A percentile compares a stretch with the other conserved stretches of the same genome.
These are phyloP conservation scores for Tachuris rubrigastra DNA, from an alignment of 2,113 vertebrate genomes.

Conservation along the genomic window DNA sequence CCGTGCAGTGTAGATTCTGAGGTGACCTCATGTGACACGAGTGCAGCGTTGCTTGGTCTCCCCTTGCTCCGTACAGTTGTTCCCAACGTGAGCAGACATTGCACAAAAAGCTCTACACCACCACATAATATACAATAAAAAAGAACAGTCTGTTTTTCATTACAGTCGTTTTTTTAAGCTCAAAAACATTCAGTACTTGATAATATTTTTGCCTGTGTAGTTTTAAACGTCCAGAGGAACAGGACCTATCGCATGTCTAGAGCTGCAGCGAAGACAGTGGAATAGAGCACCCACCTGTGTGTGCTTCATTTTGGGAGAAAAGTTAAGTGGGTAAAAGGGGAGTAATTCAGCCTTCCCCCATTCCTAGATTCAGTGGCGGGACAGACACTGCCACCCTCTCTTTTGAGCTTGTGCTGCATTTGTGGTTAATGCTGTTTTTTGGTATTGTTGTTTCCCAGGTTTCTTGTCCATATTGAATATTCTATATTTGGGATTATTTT, in stretches of 20 bases:
- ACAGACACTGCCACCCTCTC: background rate
- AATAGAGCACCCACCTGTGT: rapidly evolving
- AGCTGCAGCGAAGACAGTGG: background rate
- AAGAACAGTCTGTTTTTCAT: background rate
- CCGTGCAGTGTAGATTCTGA: background rate
- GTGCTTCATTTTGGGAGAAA: background rate
- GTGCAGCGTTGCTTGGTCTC: background rate
- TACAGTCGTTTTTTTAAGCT: background rate
- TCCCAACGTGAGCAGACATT: background rate
- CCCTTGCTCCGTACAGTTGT: background rate
- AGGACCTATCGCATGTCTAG: background rate
- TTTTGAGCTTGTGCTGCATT: rapidly evolving
- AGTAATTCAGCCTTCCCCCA: background rate
- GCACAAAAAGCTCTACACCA: background rate
- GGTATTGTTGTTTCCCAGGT: background rate
- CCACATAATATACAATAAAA: background rate
- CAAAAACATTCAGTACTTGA: background rate
- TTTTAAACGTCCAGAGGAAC: background rate
- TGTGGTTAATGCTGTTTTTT: background rate
- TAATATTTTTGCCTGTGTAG: background rate
- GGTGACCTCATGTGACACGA: background rate
- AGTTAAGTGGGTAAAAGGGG: background rate
- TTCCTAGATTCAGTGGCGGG: background rate
- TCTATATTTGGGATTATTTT: conserved; percentile 38
- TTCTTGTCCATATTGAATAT: background rate